Percentiles rank a stretch among this genome's conserved stretches.
Conservation (phyloP, 2,113 vertebrate species). For the Raja brachyura region DNA sequence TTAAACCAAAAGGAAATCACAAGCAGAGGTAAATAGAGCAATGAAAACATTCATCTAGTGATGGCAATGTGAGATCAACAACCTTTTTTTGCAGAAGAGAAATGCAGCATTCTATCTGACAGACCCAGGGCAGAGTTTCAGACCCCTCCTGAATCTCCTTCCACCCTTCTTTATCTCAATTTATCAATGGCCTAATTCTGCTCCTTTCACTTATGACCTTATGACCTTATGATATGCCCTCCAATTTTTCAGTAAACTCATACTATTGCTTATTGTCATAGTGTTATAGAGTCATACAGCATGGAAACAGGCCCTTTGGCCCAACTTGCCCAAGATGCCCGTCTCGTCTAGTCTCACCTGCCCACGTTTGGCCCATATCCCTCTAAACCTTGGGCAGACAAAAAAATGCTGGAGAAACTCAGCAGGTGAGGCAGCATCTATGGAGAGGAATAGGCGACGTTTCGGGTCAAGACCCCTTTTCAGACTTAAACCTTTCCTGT, state of each 20-base stretch:
- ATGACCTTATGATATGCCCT: not conserved
- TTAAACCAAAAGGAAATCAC: not conserved
- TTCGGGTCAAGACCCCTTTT: too few relatives aligned
- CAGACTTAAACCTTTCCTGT: too few relatives aligned
- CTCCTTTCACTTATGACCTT: too few relatives aligned
- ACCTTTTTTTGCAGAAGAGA: not conserved
- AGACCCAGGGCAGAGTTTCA: not conserved
- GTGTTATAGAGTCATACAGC: too few relatives aligned
- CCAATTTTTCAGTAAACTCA: not conserved
- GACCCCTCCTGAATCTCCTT: not conserved
- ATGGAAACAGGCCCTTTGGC: too few relatives aligned
- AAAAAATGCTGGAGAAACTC: too few relatives aligned
- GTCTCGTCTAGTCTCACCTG: too few relatives aligned
- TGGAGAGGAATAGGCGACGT: too few relatives aligned
- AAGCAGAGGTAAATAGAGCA: not conserved
- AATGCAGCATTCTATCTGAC: not conserved
- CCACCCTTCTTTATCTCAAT: not conserved
- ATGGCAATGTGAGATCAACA: not conserved
- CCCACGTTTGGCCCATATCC: too few relatives aligned
- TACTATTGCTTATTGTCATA: not conserved
- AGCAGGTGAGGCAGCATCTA: too few relatives aligned
- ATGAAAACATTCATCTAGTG: not conserved
- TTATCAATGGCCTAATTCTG: not conserved
- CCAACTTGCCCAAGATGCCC: too few relatives aligned
- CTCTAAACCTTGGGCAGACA: too few relatives aligned